A percentile compares a stretch with the other conserved stretches of the same genome.
Evolutionary conservation across 2,888 invertebrate genomes (phyloP).

Genomic region (Lymantria monacha): DNA sequence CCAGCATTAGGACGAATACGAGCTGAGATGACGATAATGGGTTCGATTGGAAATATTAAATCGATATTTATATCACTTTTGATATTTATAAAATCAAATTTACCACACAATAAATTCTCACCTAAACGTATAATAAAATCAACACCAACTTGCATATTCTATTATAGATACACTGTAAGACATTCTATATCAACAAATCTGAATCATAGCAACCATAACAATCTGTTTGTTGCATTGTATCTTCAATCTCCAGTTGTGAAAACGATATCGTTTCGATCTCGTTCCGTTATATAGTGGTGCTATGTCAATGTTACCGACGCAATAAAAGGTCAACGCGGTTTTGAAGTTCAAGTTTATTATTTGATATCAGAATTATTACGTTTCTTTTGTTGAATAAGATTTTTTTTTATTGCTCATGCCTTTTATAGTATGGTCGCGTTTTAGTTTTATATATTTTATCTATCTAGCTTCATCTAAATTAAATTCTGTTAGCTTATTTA

Average conservation of each 20-base stretch:
- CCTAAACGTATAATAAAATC: too few species aligned
- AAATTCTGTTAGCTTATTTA: neutral
- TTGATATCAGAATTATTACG: conserved; percentile 9
- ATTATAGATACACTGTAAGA: conserved; percentile 4
- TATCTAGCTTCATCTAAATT: neutral
- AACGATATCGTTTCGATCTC: conserved; percentile 57
- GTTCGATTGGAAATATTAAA: too few species aligned
- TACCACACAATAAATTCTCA: too few species aligned
- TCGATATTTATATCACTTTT: too few species aligned
- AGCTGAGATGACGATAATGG: too few species aligned
- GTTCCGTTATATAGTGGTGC: conserved; percentile 47
- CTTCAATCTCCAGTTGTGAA: conserved; percentile 43
- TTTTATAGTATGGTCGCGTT: neutral
- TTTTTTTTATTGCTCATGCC: neutral
- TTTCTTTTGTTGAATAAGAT: conserved; percentile 5
- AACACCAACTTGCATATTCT: neutral
- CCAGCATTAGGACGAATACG: too few species aligned
- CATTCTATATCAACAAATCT: conserved; percentile 11
- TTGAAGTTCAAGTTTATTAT: conserved; percentile 30
- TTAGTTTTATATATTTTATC: neutral
- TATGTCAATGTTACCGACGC: conserved; percentile 43
- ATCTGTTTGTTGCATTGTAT: conserved; percentile 39
- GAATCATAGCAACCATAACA: conserved; percentile 14
- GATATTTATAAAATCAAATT: too few species aligned
- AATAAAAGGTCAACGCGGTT: conserved; percentile 26